These are phyloP conservation scores for Acanthosepion pharaonis DNA, from an alignment of 2,888 invertebrate genomes.

Conservation along the genomic window DNA sequence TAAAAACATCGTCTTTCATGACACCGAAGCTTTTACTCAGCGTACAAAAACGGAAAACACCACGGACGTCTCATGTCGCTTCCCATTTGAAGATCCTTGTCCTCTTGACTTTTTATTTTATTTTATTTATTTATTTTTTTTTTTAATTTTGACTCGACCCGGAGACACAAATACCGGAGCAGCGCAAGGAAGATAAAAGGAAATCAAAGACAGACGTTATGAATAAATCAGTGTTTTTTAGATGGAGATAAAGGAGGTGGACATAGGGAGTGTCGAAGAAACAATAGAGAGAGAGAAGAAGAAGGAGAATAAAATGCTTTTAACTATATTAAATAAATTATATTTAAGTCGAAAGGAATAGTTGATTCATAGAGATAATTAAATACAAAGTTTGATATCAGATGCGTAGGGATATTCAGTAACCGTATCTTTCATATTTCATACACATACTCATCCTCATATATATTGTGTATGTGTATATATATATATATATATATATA, in stretches of 20 bases:
- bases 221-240: not conserved
- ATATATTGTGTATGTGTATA: no score
- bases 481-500: no score
- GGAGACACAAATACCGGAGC: not conserved
- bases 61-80: not conserved
- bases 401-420: no score
- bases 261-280: not conserved
- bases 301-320: not conserved
- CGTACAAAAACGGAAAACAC: not conserved
- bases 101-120: not conserved
- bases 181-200: not conserved
- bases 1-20: not conserved
- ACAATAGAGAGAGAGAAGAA: not conserved
- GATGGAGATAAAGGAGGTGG: not conserved
- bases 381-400: no score
- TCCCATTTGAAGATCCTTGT: not conserved
- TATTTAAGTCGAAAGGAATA: not conserved
- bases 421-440: no score
- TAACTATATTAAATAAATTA: not conserved
- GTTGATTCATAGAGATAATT: not conserved
- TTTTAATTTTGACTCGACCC: not conserved
- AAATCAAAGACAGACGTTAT: not conserved
- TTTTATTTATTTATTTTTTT: no score
- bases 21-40: not conserved
- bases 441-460: no score